phyloP scores from a whole-genome alignment of 2,888 invertebrate genomes.

The Chymomyza fuscimana region DNA sequence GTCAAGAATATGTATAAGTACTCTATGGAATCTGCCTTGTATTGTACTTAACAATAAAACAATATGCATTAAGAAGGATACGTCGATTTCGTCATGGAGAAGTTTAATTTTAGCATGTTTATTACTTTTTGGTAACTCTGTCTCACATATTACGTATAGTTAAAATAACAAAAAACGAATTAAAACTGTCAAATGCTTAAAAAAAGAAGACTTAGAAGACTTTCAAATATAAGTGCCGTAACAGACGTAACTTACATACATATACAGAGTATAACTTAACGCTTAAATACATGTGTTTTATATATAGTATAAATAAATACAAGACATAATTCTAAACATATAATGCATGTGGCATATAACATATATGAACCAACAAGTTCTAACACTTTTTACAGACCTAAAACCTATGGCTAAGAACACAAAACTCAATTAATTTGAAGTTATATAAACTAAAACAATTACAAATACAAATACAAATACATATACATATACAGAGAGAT shows the following conservation, averaged over 20 bases:
- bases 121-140: background rate
- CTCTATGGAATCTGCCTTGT: too few species aligned
- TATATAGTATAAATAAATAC: background rate
- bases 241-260: background rate
- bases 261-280: background rate
- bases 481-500: background rate
- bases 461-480: background rate
- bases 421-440: background rate
- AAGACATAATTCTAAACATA: background rate
- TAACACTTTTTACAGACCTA: background rate
- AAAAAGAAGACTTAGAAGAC: background rate
- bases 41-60: too few species aligned
- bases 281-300: background rate
- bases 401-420: background rate
- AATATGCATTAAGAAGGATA: background rate
- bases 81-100: background rate
- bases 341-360: background rate
- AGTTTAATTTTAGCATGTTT: background rate
- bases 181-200: background rate
- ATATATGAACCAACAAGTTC: background rate
- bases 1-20: too few species aligned
- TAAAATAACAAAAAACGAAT: background rate
- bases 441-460: background rate
- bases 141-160: background rate
- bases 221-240: background rate